phyloP scores from a whole-genome alignment of 2,113 vertebrate species.

The Muscicapa adusta region DNA sequence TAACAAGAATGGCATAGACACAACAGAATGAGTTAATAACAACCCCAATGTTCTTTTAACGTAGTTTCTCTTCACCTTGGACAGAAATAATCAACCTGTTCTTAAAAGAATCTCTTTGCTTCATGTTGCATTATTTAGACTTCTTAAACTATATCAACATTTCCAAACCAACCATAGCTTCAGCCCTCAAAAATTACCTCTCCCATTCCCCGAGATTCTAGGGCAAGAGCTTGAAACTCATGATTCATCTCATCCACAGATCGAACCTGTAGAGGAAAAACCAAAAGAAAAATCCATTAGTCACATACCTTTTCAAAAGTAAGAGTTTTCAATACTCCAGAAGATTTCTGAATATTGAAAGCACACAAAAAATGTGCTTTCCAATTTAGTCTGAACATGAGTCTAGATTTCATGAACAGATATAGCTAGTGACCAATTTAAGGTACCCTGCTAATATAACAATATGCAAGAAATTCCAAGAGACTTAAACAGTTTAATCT shows the following conservation, averaged over 20 bases:
- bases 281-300: not conserved
- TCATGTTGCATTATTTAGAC: not conserved
- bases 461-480: not conserved
- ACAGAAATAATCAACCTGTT: not conserved
- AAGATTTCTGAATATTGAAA: not conserved
- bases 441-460: not conserved
- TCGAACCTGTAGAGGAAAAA: slow-evolving; percentile 76
- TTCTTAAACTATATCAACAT: not conserved
- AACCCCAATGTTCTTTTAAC: not conserved
- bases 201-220: slow-evolving; percentile 98
- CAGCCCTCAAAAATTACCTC: slow-evolving; percentile 81
- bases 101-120: not conserved
- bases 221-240: slow-evolving; percentile 97
- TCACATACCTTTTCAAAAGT: not conserved
- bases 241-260: slow-evolving; percentile 98
- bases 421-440: not conserved
- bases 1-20: not conserved
- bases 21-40: not conserved
- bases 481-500: not conserved
- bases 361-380: not conserved
- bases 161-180: not conserved
- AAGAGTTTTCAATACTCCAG: not conserved
- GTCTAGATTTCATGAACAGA: not conserved
- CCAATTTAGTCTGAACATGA: not conserved
- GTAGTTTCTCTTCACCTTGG: not conserved